These are phyloP conservation scores for Calameuta pallipes DNA, from an alignment of 2,888 invertebrate species.

Conservation along the genomic window DNA sequence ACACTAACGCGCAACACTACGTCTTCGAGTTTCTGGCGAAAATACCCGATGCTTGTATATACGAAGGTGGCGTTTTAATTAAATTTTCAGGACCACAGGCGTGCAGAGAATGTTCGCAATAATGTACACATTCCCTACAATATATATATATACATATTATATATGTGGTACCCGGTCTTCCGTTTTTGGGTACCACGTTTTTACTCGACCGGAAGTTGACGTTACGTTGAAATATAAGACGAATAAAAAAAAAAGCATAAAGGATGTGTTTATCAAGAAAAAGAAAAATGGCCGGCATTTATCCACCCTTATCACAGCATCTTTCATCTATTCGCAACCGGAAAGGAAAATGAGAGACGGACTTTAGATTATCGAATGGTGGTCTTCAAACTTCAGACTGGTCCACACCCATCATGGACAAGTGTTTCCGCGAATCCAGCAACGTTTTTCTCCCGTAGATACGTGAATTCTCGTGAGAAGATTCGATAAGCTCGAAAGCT, in stretches of 20 bases:
- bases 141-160: background rate
- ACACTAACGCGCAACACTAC: background rate
- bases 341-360: too few species aligned
- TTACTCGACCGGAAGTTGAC: too few species aligned
- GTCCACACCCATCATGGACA: conserved; percentile 16
- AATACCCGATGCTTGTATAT: conserved; percentile 9
- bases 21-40: conserved; percentile 3
- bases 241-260: too few species aligned
- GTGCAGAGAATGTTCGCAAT: conserved; percentile 26
- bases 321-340: too few species aligned
- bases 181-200: background rate
- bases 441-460: background rate
- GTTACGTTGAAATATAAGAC: too few species aligned
- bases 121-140: conserved; percentile 1
- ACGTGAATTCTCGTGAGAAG: too few species aligned
- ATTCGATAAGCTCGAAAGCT: background rate
- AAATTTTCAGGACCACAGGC: conserved; percentile 49
- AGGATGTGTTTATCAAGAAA: too few species aligned
- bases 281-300: too few species aligned
- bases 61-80: conserved; percentile 45
- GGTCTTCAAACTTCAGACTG: too few species aligned
- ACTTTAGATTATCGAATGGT: too few species aligned
- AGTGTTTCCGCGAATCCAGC: conserved; percentile 13
- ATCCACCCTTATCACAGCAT: too few species aligned
- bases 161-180: background rate